Base-by-base conservation (phyloP, 1,140 invertebrate genomes). In the Mercenaria mercenaria region DNA sequence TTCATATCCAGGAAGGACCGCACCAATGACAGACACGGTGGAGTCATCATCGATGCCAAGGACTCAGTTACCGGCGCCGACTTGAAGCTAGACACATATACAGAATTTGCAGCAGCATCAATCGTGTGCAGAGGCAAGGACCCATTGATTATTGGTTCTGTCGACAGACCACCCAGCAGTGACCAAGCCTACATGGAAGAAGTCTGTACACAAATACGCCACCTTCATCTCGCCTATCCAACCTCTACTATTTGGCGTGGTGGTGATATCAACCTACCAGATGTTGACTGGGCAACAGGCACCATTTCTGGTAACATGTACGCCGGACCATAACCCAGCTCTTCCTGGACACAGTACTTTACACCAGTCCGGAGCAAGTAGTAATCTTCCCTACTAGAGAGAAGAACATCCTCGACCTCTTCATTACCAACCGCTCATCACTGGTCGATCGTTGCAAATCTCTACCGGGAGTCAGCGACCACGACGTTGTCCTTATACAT, bases 361-460 rank as follows among this genome's bases (percentile, higher is more conserved):
- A 89, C n/a, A 56, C 34, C n/a, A 20, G 39, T 11, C 34, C 41
- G 13, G 81, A 90, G 76, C 88, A 90, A 41, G 10, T 79, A 18
- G 80, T 90, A 8, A 39, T 61, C 29, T 87, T 87, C 56, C 89
- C 84, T 41, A 90, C 83, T 18, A 81, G 77, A n/a, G 37, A 20
- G 20, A 50, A 76, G 6, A 74, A 69, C 77, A 82, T 0, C 87
- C n/a, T n/a, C n/a, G n/a, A n/a, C n/a, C n/a, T n/a, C n/a, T n/a
- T n/a, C n/a, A n/a, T n/a, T n/a, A n/a, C 84, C 29, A 81, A 67
- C 47, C 20, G 59, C n/a, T 74, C 82, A 32, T 77, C 39, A 15
- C 37, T 64, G n/a, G 47, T 61, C 47, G 34, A 77, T 29, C 20
- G 59, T 8, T 67, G n/a, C 34, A 84, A 74, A n/a, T n/a, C n/a